Percentiles rank a stretch among this genome's conserved stretches.
Conservation (phyloP, 2,797 vertebrate genomes). For the Cyclopterus lumpus region DNA sequence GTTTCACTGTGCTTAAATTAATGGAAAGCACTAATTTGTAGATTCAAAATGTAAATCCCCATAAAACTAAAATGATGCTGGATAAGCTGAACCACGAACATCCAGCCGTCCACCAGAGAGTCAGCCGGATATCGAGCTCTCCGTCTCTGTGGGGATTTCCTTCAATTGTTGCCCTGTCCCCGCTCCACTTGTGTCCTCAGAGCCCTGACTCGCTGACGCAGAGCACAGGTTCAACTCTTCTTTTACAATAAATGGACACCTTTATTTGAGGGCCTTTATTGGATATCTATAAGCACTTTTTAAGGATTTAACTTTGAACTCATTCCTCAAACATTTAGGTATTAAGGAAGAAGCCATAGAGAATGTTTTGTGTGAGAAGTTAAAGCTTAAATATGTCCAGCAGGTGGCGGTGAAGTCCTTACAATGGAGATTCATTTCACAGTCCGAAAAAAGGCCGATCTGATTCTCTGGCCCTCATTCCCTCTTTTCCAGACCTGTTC, state of each 20-base stretch:
- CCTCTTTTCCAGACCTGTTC: no score
- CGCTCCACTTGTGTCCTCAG: constrained; percentile 28
- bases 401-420: constrained; percentile 54
- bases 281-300: neutral
- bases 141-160: constrained; percentile 77
- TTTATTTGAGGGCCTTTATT: neutral
- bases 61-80: constrained; percentile 1
- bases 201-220: constrained; percentile 28
- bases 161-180: constrained; percentile 79
- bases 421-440: neutral
- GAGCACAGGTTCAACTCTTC: neutral
- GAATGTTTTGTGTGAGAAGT: neutral
- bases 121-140: constrained; percentile 52
- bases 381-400: constrained; percentile 39
- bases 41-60: no score
- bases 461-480: no score
- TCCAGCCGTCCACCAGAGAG: constrained; percentile 23
- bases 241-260: neutral
- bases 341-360: neutral
- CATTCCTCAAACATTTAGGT: neutral
- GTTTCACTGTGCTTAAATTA: no score
- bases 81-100: constrained; percentile 40
- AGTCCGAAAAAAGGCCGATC: no score
- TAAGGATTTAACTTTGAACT: neutral
- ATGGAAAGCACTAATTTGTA: no score